phyloP scores from a whole-genome alignment of 2,888 invertebrate species.

The Oasisia sp. region DNA sequence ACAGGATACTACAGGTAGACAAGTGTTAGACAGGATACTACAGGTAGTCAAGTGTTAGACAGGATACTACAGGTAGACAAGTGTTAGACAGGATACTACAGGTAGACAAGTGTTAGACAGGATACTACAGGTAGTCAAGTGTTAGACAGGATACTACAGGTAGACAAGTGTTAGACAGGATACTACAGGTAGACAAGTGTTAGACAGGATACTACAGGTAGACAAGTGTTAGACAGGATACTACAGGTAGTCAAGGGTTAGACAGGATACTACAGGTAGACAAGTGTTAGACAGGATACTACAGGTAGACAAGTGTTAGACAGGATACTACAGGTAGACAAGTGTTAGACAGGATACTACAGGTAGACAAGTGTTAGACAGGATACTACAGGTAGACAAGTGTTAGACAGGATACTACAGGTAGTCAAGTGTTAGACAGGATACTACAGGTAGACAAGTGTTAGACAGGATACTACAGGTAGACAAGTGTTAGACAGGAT shows the following conservation, averaged over 20 bases:
- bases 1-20: neutral
- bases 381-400: no score
- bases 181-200: no score
- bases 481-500: no score
- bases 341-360: constrained; percentile 34
- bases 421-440: neutral
- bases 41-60: constrained; percentile 34
- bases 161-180: constrained; percentile 39
- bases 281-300: constrained; percentile 35
- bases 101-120: no score
- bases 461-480: no score
- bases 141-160: no score
- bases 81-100: neutral
- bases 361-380: neutral
- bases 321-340: neutral
- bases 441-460: no score
- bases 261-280: neutral
- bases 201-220: neutral
- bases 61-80: neutral
- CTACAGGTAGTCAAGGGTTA: neutral
- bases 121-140: neutral
- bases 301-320: neutral
- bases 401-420: neutral
- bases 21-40: neutral
- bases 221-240: neutral